These are phyloP conservation scores for Clarias fuscus DNA, from an alignment of 2,797 vertebrate species.

Conservation along the genomic window DNA sequence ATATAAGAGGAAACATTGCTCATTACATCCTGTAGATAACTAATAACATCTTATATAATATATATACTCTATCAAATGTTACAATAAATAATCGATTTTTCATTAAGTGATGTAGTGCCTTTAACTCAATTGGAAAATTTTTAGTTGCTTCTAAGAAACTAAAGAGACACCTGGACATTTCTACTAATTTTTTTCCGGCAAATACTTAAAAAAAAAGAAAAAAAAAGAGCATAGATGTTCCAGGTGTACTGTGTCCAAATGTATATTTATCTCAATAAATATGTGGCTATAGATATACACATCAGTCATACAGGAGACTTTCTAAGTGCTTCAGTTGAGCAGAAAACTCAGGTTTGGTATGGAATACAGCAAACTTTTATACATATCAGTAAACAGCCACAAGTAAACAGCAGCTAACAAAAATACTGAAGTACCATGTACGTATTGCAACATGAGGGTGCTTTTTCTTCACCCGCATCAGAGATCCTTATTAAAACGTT, in stretches of 20 bases:
- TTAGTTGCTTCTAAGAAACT: not conserved
- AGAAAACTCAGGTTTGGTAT: not conserved
- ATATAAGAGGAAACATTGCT: no score
- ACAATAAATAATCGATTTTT: not conserved
- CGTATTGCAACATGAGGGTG: not conserved
- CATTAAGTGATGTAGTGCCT: not conserved
- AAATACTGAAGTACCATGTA: not conserved
- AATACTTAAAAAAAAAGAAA: not conserved
- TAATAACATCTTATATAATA: no score
- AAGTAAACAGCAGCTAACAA: slow-evolving; percentile 27
- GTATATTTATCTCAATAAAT: slow-evolving; percentile 46
- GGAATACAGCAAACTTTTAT: slow-evolving; percentile 1
- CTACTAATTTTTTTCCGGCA: not conserved
- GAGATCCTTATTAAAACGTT: slow-evolving; percentile 4
- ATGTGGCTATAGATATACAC: slow-evolving; percentile 2
- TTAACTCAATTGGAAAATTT: not conserved
- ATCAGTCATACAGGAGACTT: slow-evolving; percentile 3
- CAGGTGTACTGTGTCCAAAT: slow-evolving; percentile 15
- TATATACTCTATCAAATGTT: no score
- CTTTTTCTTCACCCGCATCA: not conserved
- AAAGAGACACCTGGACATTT: not conserved
- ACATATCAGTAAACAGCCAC: slow-evolving; percentile 34
- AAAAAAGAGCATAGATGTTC: slow-evolving; percentile 6
- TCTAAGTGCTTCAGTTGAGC: not conserved
- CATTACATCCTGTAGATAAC: no score